phyloP scores from a whole-genome alignment of 2,888 invertebrate species.

The Cryptus armator region DNA sequence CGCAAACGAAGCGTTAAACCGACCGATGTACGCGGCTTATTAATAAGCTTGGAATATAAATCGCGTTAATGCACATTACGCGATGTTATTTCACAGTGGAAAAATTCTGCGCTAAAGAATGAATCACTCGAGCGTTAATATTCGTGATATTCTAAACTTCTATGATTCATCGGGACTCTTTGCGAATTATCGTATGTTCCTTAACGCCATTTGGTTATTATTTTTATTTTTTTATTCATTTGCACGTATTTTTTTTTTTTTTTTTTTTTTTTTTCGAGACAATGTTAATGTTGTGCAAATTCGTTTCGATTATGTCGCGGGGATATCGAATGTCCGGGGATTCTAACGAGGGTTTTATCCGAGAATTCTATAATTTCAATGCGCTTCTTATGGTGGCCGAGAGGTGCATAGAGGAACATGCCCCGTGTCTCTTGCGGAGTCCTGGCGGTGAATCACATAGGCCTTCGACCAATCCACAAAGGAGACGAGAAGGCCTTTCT shows the following conservation, averaged over 20 bases:
- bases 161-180: slow-evolving; percentile 41
- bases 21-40: slow-evolving; percentile 73
- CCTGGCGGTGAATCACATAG: slow-evolving; percentile 83
- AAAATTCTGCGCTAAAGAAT: slow-evolving; percentile 36
- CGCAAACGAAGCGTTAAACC: slow-evolving; percentile 84
- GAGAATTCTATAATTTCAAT: slow-evolving; percentile 56
- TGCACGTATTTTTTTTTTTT: neutral
- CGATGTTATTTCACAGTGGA: slow-evolving; percentile 30
- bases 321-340: slow-evolving; percentile 17
- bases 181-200: neutral
- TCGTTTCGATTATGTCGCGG: slow-evolving; percentile 44
- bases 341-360: slow-evolving; percentile 49
- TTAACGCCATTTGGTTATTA: neutral
- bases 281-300: slow-evolving; percentile 40
- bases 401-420: slow-evolving; percentile 40
- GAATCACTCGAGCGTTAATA: slow-evolving; percentile 52
- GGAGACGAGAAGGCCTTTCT: slow-evolving; percentile 84
- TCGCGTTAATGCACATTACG: slow-evolving; percentile 68
- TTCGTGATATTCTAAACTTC: slow-evolving; percentile 32
- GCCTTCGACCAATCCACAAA: slow-evolving; percentile 81
- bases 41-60: slow-evolving; percentile 72
- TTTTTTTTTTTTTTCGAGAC: neutral
- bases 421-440: slow-evolving; percentile 72
- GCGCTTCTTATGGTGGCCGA: slow-evolving; percentile 63
- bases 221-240: neutral